Conservation (phyloP, 2,888 invertebrate genomes). For the Cyaniris semiargus region DNA sequence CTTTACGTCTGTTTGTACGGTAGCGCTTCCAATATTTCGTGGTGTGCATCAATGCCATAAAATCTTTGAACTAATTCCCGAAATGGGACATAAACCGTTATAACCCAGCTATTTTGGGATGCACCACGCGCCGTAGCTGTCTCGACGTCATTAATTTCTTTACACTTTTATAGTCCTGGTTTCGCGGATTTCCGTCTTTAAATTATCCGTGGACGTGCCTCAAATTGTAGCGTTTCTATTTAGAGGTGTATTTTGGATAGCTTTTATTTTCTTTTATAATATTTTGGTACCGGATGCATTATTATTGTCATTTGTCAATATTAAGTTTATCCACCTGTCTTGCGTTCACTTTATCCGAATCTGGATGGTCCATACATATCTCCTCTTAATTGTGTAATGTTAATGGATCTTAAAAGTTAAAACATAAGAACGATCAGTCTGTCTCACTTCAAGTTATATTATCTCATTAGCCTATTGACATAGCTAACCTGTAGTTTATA, state of each 20-base stretch:
- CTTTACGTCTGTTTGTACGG: background rate
- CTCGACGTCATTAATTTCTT: slow-evolving; percentile 21
- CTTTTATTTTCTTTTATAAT: background rate
- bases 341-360: no score
- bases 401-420: background rate
- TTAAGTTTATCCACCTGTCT: no score
- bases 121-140: slow-evolving; percentile 3
- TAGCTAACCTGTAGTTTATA: background rate
- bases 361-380: no score
- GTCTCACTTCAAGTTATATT: background rate
- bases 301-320: no score
- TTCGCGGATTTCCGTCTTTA: slow-evolving; percentile 19
- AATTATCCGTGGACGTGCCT: slow-evolving; percentile 12
- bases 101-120: slow-evolving; percentile 4
- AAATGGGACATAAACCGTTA: background rate
- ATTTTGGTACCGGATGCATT: background rate
- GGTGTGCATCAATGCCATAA: background rate
- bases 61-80: background rate
- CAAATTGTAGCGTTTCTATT: background rate
- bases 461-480: background rate
- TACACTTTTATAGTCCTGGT: slow-evolving; percentile 19
- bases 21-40: background rate
- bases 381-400: no score
- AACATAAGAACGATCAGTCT: background rate
- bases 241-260: background rate